Evolutionary conservation across 2,797 vertebrate genomes (phyloP).

Genomic region (Antrozous pallidus): DNA sequence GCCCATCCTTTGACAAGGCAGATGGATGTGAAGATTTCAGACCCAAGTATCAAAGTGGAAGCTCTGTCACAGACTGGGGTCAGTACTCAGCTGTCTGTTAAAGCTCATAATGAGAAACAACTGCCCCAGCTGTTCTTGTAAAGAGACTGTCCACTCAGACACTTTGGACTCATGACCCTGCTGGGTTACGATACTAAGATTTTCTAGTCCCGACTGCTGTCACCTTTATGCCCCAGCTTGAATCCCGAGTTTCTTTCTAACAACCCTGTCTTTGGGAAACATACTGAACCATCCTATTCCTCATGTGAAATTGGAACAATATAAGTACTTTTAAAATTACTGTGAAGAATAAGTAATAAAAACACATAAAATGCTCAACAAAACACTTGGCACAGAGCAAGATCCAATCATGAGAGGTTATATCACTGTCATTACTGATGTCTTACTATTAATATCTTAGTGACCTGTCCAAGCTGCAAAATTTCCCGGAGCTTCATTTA

Average conservation of each 20-base stretch:
- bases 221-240: not conserved
- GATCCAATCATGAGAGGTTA: not conserved
- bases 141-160: not conserved
- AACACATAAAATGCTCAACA: not conserved
- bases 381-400: not conserved
- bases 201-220: not conserved
- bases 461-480: not conserved
- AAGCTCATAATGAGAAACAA: not conserved
- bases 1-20: not conserved
- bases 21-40: not conserved
- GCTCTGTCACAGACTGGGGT: not conserved
- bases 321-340: not conserved
- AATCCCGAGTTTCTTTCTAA: not conserved
- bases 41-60: not conserved
- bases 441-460: not conserved
- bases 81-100: not conserved
- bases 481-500: not conserved
- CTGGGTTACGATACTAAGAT: not conserved
- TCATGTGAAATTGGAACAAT: not conserved
- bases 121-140: not conserved
- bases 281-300: not conserved
- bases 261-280: not conserved
- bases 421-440: not conserved
- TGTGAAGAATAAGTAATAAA: conserved; percentile 16
- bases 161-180: not conserved